Evolutionary conservation across 2,797 vertebrate species (phyloP).

Genomic region (Poecilia wingei): DNA sequence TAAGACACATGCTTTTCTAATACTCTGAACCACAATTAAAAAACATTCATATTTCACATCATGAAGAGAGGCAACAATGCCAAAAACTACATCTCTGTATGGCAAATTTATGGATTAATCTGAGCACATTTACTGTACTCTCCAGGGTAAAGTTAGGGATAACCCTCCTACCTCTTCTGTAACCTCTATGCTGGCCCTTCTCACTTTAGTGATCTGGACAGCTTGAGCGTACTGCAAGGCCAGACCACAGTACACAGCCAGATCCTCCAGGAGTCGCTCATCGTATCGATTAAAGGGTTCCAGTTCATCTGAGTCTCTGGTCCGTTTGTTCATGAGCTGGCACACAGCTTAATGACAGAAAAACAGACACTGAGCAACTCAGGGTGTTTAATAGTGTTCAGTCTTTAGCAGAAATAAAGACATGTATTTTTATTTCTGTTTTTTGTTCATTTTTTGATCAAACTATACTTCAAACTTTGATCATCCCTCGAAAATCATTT

Average conservation of each 20-base stretch:
- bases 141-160: not conserved
- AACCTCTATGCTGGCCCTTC: constrained; percentile 64
- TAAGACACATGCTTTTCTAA: not conserved
- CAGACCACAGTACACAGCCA: constrained; percentile 67
- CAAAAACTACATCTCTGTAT: not conserved
- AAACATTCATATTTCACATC: not conserved
- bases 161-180: constrained; percentile 62
- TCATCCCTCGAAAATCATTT: not conserved
- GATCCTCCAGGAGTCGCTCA: constrained; percentile 67
- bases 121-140: not conserved
- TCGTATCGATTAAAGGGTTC: constrained; percentile 65
- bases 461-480: not conserved
- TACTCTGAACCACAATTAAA: not conserved
- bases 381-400: not conserved
- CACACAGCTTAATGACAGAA: constrained; percentile 54
- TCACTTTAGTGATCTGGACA: constrained; percentile 58
- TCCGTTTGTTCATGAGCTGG: constrained; percentile 63
- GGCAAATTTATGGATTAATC: not conserved
- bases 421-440: not conserved
- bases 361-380: not conserved
- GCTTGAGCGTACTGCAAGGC: constrained; percentile 61
- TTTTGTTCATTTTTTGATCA: not conserved
- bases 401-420: not conserved
- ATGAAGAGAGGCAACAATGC: not conserved
- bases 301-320: constrained; percentile 43